A percentile compares a stretch with the other conserved stretches of the same genome.
Evolutionary conservation across 2,797 vertebrate genomes (phyloP).

Genomic region (Rhinatrema bivittatum): DNA sequence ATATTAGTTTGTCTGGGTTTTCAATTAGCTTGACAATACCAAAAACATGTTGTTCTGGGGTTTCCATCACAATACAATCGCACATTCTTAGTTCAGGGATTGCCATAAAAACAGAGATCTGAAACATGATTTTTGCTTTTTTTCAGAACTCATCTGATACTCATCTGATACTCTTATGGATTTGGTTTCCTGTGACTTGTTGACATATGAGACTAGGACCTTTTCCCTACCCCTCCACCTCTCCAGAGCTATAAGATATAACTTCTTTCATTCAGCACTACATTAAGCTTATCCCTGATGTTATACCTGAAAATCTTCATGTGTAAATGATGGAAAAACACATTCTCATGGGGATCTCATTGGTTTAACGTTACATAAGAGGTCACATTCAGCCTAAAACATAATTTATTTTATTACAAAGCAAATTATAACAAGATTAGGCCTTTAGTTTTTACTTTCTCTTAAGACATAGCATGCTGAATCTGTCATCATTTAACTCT

Average conservation of each 20-base stretch:
- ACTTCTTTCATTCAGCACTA: too few species aligned
- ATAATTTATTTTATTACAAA: too few species aligned
- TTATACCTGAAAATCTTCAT: conserved; percentile 49
- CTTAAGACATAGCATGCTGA: too few species aligned
- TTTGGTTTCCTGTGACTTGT: conserved; percentile 74
- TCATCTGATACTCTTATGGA: conserved; percentile 74
- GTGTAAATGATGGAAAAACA: conserved; percentile 42
- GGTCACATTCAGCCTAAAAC: too few species aligned
- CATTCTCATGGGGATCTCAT: conserved; percentile 24
- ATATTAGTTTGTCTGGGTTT: conserved; percentile 62
- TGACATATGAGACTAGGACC: conserved; percentile 76
- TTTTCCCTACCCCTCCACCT: too few species aligned
- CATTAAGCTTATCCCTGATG: conserved; percentile 45
- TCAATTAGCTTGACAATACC: conserved; percentile 44
- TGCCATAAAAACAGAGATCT: conserved; percentile 73
- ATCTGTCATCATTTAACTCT: too few species aligned
- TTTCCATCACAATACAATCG: conserved; percentile 60
- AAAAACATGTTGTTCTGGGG: conserved; percentile 32
- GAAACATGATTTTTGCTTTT: conserved; percentile 67
- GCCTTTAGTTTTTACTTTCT: too few species aligned
- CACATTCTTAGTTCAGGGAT: conserved; percentile 67
- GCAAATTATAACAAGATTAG: too few species aligned
- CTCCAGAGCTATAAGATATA: too few species aligned
- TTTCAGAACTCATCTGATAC: conserved; percentile 65
- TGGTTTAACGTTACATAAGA: conserved; percentile 31